Base-by-base conservation (phyloP, 2,888 invertebrate species). In the Andrena dorsata region DNA sequence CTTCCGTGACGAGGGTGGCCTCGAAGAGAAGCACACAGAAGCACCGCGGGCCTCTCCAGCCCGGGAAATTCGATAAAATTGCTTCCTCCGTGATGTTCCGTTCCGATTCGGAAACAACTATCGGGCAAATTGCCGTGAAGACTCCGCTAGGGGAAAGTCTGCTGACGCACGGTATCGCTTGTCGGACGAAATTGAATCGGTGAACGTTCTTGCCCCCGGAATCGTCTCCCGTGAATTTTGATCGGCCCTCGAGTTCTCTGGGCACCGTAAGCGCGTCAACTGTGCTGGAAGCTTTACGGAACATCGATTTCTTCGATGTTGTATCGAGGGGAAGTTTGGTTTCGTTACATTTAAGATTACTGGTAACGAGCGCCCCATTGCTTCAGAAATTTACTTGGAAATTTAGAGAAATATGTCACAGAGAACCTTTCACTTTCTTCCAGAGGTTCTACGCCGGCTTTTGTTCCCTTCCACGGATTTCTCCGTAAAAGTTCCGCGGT, bases 11-110 rank as follows among this genome's bases (percentile, higher is more conserved):
- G 16, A 23, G 13, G 16, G 35, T 3, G n/a, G n/a, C 0, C 32
- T 5, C n/a, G 69, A n/a, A n/a, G n/a, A n/a, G n/a, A n/a, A n/a
- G 77, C 73, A 83, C 70, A 85, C 80, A 83, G 65, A 32, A 35
- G 66, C 51, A 4, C 20, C 20, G 56, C 8, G 26, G 58, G 35
- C 53, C n/a, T 26, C 10, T 10, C 2, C 10, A 49, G 10, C 26
- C 66, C 7, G 56, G 16, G 41, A 78, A 63, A 82, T 70, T 51
- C 58, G 47, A 58, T 51, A n/a, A 49, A 47, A 28, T 26, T 60
- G 20, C 47, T 47, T 20, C 49, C 58, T 32, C 28, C 13, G 35
- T 13, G 35, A 58, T 28, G 49, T 53, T 51, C 20, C 41, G 7
- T n/a, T 41, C 10, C 16, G 8, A 30, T 60, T 51, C 66, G 64